Evolutionary conservation across 2,797 vertebrate species (phyloP).

Genomic region (Sebastes taczanowskii): DNA sequence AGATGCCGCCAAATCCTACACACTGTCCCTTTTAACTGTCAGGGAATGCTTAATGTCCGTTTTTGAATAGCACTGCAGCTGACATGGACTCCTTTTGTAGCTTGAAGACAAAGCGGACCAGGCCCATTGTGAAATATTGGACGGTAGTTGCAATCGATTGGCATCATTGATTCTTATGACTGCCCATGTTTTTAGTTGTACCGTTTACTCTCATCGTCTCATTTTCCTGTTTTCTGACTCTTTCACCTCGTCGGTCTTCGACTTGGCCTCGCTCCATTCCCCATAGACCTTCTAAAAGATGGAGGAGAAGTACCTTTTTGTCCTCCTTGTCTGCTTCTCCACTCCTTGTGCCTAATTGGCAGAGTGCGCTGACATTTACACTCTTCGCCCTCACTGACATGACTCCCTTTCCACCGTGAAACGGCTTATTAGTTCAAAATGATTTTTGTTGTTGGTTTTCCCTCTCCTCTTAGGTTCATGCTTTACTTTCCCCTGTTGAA

Average conservation of each 20-base stretch:
- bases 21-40: background rate
- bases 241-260: constrained; percentile 30
- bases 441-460: constrained; percentile 5
- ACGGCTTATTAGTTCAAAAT: constrained; percentile 68
- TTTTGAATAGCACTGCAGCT: background rate
- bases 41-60: background rate
- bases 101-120: background rate
- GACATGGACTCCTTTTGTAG: background rate
- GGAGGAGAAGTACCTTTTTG: constrained; percentile 52
- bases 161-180: constrained; percentile 2
- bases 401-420: constrained; percentile 45
- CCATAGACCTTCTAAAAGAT: constrained; percentile 39
- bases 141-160: background rate
- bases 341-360: constrained; percentile 68
- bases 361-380: constrained; percentile 73
- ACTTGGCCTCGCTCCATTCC: constrained; percentile 26
- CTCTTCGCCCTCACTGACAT: constrained; percentile 59
- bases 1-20: background rate
- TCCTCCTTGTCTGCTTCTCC: constrained; percentile 39
- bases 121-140: constrained; percentile 21
- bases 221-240: constrained; percentile 39
- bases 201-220: background rate
- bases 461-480: background rate
- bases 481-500: constrained; percentile 14
- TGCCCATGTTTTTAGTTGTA: background rate